Percentiles rank a stretch among this genome's conserved stretches.
phyloP scores from a whole-genome alignment of 2,113 vertebrate species.

The Morphnarchus princeps region DNA sequence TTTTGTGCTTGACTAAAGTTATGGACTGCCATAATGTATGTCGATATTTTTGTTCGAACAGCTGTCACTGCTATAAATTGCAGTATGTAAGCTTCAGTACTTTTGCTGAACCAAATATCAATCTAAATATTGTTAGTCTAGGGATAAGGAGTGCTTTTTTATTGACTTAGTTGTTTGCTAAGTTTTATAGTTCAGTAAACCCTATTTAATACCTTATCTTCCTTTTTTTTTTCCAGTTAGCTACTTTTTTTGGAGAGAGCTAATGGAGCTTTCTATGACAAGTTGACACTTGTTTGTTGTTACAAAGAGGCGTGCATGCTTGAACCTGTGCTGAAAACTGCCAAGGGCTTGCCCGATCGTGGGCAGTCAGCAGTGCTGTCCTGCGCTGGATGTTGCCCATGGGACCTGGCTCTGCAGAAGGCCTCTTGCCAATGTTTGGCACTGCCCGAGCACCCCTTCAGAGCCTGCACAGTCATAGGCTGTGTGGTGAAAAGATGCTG shows the following conservation, averaged over 20 bases:
- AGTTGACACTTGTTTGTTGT: background rate
- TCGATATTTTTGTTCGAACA: background rate
- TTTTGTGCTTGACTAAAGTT: background rate
- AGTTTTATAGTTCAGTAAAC: background rate
- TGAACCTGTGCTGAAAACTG: background rate
- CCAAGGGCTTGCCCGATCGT: background rate
- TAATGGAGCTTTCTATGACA: background rate
- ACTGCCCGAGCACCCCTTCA: background rate
- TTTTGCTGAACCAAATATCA: background rate
- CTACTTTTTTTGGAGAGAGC: background rate
- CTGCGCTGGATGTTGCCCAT: background rate
- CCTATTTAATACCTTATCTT: background rate
- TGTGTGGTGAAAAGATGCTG: background rate
- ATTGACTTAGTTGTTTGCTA: background rate
- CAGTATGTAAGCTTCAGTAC: background rate
- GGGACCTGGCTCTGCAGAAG: background rate
- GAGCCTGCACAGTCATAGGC: background rate
- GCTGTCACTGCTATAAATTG: background rate
- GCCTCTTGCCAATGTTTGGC: background rate
- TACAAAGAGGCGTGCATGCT: background rate
- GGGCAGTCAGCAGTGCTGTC: background rate
- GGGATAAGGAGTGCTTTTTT: background rate
- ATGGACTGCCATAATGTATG: background rate
- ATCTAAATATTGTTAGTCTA: background rate
- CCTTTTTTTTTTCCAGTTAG: background rate